Conservation (phyloP, 2,113 vertebrate genomes). For the Notechis scutatus region DNA sequence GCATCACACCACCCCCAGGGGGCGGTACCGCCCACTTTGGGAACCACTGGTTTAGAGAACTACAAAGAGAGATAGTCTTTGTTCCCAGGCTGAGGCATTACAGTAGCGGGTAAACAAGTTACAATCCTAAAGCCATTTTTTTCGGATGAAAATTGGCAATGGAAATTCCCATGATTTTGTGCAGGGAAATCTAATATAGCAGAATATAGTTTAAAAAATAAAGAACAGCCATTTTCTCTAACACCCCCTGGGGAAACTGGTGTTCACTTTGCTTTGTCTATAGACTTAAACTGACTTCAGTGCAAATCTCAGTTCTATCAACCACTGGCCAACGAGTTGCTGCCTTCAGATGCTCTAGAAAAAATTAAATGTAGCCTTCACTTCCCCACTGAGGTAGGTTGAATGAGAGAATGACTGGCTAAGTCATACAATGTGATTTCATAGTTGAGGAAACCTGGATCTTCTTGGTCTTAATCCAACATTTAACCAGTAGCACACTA, state of each 20-base stretch:
- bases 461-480: not conserved
- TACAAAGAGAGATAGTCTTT: not conserved
- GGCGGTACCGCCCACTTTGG: too few relatives aligned
- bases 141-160: not conserved
- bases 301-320: too few relatives aligned
- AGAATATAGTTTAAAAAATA: not conserved
- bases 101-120: not conserved
- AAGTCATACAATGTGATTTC: not conserved
- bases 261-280: constrained; percentile 83
- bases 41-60: not conserved
- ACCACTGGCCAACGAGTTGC: too few relatives aligned
- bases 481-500: not conserved
- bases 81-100: not conserved
- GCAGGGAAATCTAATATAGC: not conserved
- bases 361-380: too few relatives aligned
- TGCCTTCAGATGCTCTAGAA: too few relatives aligned
- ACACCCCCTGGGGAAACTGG: constrained; percentile 82
- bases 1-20: too few relatives aligned
- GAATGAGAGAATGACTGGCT: not conserved
- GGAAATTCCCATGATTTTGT: not conserved
- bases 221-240: not conserved
- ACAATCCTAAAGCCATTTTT: not conserved
- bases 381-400: not conserved
- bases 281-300: constrained; percentile 78
- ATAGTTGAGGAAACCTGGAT: not conserved